Conservation (phyloP, 2,113 vertebrate genomes). For the Amazona vittata region DNA sequence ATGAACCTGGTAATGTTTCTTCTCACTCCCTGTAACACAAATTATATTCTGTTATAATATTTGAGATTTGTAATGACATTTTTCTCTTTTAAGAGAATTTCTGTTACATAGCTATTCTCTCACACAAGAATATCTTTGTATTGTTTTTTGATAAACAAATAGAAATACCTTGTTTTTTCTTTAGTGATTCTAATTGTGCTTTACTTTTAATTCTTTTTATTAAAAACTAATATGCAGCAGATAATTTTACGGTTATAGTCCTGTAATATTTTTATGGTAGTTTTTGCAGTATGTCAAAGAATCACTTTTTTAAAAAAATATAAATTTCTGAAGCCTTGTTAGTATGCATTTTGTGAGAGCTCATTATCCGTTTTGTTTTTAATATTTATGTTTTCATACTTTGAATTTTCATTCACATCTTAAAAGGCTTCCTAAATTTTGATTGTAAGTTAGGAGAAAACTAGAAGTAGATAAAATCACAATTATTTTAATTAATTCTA, state of each 20-base stretch:
- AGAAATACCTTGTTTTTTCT: not conserved
- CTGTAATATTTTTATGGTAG: not conserved
- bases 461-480: not conserved
- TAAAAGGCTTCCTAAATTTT: not conserved
- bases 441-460: not conserved
- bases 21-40: not conserved
- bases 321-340: not conserved
- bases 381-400: not conserved
- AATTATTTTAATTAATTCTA: not conserved
- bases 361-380: not conserved
- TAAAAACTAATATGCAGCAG: not conserved
- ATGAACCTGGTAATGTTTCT: not conserved
- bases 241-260: not conserved
- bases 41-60: not conserved
- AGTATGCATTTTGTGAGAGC: not conserved
- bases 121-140: not conserved
- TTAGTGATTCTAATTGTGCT: not conserved
- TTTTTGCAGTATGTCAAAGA: not conserved
- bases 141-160: not conserved
- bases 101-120: not conserved
- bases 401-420: not conserved
- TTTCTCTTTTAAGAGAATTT: not conserved
- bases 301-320: not conserved
- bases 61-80: not conserved
- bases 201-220: not conserved